Evolutionary conservation across 2,113 vertebrate species (phyloP), one percentile per base, ranked within the genome.

Genomic region (Terrapene triunguis): DNA sequence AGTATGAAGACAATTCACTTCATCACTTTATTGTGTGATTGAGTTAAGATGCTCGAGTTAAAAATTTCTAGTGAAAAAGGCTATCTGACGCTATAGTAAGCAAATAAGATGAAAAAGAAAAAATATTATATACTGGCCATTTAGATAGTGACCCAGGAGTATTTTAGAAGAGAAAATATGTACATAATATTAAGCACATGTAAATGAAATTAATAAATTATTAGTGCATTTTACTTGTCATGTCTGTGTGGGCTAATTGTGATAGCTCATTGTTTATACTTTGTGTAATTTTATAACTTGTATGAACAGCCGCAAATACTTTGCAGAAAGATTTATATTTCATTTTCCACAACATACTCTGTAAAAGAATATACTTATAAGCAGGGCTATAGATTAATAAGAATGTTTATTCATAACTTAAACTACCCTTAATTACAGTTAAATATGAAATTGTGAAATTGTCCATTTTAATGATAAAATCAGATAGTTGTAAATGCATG

Each of bases 201-300:
- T 97, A 98, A 98, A 98, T 98, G 79, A 98, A 98, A 97, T 98
- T 98, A 98, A 98, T 98, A 97, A 97, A 97, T 98, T 98, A 97
- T 98, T 97, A 97, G 96, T 94, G 89, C 94, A 96, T 98, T 98
- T 98, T 98, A 95, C 96, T 98, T 98, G 97, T 98, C 97, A 98
- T 98, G 96, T 98, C 97, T 98, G 97, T 97, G 98, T 98, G 97
- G 97, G 88, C 96, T 98, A 98, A 98, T 98, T 84, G 22, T 97
- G 97, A 97, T 98, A 97, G 95, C 97, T 98, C 95, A 98, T 98
- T 98, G 98, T 98, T 98, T 98, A 98, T 98, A 97, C 95, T 98
- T 98, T 98, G 97, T 98, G 95, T 97, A 98, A 97, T 98, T 98
- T 96, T 97, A 98, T 96, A 98, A 97, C 89, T 97, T 98, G 97